Base-by-base conservation (phyloP, 2,888 invertebrate species). In the Salpingus planirostris region DNA sequence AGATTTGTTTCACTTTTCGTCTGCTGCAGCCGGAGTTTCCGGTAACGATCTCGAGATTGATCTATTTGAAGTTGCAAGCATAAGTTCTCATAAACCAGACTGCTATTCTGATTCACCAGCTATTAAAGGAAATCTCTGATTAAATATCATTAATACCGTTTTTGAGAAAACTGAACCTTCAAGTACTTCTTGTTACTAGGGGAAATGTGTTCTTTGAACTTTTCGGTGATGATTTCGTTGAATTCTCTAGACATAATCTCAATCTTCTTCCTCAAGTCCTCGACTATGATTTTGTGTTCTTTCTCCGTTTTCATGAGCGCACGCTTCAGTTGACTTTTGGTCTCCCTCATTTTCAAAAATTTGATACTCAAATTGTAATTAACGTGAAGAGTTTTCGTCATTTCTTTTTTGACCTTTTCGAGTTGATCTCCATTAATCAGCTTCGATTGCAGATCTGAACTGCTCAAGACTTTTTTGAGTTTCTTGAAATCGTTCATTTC, bases 401-500 rank as follows among this genome's bases (percentile, higher is more conserved):
- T 38, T 2, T 54, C 53, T 30, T 49, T 47, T 40, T 67, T 65
- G 30, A 68, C 43, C 32, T 60, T 61, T 21, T 50, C 42, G 2
- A 63, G 43, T 46, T 64, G 63, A 15, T 50, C 56, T 45, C 60
- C 11, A 2, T 5, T 60, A 13, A 63, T 50, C 15, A 47, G 35
- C 24, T 50, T 49, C 36, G 63, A 51, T 5, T 5, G 4, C 15
- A 37, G 47, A 7, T 51, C 41, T 5, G 46, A 33, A 29, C 32
- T 49, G 30, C 54, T 55, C 35, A 52, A 36, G 11, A 51, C 54
- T 31, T 45, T 45, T 36, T 55, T 60, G 21, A 60, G 40, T 43
- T 58, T 57, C 34, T 62, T 61, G 31, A 48, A 59, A 33, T 56
- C 61, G 43, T 62, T 66, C 61, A 65, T 65, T 54, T 73, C 71